Evolutionary conservation across 2,113 vertebrate species (phyloP).

Genomic region (Castor canadensis): DNA sequence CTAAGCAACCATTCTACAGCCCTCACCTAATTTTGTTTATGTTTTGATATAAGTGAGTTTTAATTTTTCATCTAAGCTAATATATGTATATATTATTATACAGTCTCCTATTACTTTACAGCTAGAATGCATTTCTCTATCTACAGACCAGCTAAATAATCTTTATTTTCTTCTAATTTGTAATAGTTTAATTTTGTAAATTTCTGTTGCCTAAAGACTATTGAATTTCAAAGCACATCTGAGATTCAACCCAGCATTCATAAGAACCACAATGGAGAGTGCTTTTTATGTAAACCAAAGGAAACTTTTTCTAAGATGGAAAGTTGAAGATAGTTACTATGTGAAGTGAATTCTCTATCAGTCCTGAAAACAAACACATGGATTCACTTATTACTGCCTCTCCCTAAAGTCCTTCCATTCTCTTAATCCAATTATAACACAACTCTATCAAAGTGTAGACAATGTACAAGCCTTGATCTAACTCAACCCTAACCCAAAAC

Average conservation of each 20-base stretch:
- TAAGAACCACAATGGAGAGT: not conserved
- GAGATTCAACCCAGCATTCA: not conserved
- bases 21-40: not conserved
- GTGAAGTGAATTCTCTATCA: not conserved
- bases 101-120: not conserved
- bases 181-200: not conserved
- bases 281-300: constrained; percentile 36
- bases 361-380: constrained; percentile 19
- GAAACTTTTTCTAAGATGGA: not conserved
- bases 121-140: not conserved
- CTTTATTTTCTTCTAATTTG: constrained; percentile 29
- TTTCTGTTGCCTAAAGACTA: constrained; percentile 16
- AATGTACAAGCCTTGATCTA: not conserved
- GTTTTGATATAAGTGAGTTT: not conserved
- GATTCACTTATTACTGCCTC: not conserved
- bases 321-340: not conserved
- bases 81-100: not conserved
- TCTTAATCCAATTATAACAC: constrained; percentile 24
- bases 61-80: not conserved
- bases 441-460: constrained; percentile 6
- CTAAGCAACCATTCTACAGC: not conserved
- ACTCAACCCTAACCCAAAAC: not conserved
- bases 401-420: not conserved
- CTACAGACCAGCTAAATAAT: not conserved
- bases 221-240: not conserved